These are phyloP conservation scores for Antechinus stuartii DNA, from an alignment of 2,113 vertebrate species.

Conservation along the genomic window DNA sequence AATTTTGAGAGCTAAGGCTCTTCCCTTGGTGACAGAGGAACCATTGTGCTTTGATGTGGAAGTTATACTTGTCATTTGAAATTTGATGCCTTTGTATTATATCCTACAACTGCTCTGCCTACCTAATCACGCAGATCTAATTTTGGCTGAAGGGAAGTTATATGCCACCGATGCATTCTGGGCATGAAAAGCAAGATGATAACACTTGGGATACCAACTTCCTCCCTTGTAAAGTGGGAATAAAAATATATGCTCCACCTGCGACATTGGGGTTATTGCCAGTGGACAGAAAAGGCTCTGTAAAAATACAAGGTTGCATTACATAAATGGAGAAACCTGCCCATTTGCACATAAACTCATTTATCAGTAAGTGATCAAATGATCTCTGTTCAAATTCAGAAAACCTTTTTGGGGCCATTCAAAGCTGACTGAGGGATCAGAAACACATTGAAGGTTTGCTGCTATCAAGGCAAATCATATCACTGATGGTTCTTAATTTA, in stretches of 20 bases:
- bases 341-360: neutral
- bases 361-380: neutral
- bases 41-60: constrained; percentile 3
- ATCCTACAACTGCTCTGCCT: neutral
- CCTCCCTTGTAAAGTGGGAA: neutral
- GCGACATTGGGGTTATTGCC: neutral
- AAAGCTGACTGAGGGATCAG: neutral
- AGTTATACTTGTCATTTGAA: neutral
- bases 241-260: neutral
- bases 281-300: neutral
- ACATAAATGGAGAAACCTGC: neutral
- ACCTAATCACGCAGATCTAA: neutral
- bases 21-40: neutral
- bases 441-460: neutral
- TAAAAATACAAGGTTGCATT: neutral
- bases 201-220: neutral
- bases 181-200: neutral
- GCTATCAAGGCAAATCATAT: neutral
- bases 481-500: neutral
- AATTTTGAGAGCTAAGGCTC: neutral
- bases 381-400: neutral
- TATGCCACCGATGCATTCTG: neutral
- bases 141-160: neutral
- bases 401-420: neutral
- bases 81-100: neutral